Base-by-base conservation (phyloP, 2,888 invertebrate genomes). In the Chalcis sispes region DNA sequence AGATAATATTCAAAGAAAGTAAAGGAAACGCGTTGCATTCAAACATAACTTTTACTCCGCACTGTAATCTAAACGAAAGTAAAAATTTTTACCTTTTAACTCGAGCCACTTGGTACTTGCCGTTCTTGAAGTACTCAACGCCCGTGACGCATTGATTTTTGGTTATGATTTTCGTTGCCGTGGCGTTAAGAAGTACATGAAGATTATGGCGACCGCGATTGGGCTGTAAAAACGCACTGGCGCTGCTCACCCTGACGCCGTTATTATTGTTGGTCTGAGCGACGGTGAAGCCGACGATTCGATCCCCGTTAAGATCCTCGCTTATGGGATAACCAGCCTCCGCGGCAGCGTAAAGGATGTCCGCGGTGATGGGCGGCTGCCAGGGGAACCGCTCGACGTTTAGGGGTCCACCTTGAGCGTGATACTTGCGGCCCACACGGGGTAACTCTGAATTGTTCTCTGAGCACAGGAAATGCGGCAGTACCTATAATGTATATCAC, bases 381-480 rank as follows among this genome's bases (percentile, higher is more conserved):
- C 93, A 90, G 0, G 91, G 91, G 85, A 94, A 94, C 89, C 93
- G 89, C 77, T 91, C 91, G 5, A 92, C 91, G 0, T 91, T 93
- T 79, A 93, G 82, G 0, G 92, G 91, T 0, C 94, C 94, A 0
- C 92, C 93, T 0, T 85, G 88, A 0, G 90, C 90, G 82, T 94
- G 94, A 80, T 92, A 92, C 79, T 90, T 90, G 0, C 88, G 86
- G 20, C 93, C 93, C 0, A 93, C 92, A 0, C 89, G 89, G 0
- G 91, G 90, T 42, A 93, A 90, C 83, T 94, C 92, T 75, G 89
- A 90, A 80, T 94, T 94, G 86, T 94, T 91, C 83, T 94, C 94
- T 48, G 92, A 92, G 84, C 89, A 91, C 79, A 91, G 89, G 88
- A 95, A 96, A 86, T 93, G 93, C 0, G 95, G 95, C 71, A 95